Percentiles rank a stretch among this genome's conserved stretches.
Conservation (phyloP, 2,888 invertebrate genomes). For the Pollenia angustigena region DNA sequence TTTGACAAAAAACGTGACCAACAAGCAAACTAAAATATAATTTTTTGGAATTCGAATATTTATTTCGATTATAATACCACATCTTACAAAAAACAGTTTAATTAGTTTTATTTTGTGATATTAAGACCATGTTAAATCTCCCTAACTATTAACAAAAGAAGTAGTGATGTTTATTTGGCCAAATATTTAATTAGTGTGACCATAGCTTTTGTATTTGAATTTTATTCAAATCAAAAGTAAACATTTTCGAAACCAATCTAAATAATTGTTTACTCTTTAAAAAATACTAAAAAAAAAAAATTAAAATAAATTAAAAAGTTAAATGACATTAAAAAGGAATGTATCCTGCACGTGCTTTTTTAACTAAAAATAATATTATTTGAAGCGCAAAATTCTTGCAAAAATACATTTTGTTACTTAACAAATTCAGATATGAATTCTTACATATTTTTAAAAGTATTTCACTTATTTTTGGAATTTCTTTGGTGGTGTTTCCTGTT, state of each 20-base stretch:
- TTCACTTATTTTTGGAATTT: conserved; percentile 7
- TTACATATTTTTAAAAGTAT: background rate
- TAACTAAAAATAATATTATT: conserved; percentile 10
- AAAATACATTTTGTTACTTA: background rate
- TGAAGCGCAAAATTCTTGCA: background rate
- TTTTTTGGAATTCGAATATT: too few species aligned
- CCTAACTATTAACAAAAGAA: background rate
- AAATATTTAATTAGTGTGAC: background rate
- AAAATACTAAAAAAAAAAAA: conserved; percentile 25
- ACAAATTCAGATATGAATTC: conserved; percentile 8
- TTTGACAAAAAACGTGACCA: too few species aligned
- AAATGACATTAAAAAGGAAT: background rate
- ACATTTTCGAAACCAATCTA: conserved; percentile 27
- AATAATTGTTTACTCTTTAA: conserved; percentile 27
- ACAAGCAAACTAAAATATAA: too few species aligned
- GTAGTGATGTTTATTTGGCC: background rate
- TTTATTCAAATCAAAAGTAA: conserved; percentile 31
- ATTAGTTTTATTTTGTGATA: too few species aligned
- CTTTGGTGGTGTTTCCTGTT: background rate
- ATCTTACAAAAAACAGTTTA: too few species aligned
- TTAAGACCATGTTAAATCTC: too few species aligned
- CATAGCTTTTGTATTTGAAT: background rate
- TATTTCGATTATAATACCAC: too few species aligned
- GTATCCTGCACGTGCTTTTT: conserved; percentile 25
- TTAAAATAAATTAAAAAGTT: too few species aligned